phyloP scores from a whole-genome alignment of 2,113 vertebrate species.

The Ifrita kowaldi region DNA sequence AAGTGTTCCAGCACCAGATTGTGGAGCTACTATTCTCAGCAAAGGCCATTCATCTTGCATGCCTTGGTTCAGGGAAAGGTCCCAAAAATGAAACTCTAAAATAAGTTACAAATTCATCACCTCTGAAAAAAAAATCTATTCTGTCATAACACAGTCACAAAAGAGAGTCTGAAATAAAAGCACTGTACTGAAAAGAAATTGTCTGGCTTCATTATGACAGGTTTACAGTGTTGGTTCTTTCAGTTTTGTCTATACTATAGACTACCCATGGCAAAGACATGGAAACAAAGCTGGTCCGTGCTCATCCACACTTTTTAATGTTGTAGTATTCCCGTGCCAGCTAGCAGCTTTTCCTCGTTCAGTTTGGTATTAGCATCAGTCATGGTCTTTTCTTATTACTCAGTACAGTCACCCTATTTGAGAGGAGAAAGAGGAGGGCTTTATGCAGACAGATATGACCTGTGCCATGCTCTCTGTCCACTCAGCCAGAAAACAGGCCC shows the following conservation, averaged over 20 bases:
- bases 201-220: neutral
- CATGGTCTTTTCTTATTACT: neutral
- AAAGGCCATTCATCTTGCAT: conserved; percentile 24
- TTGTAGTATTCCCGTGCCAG: neutral
- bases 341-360: neutral
- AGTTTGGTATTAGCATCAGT: neutral
- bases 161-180: neutral
- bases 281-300: neutral
- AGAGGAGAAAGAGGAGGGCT: neutral
- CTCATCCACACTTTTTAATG: neutral
- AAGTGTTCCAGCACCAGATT: conserved; percentile 40
- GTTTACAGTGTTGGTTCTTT: neutral
- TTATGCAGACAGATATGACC: neutral
- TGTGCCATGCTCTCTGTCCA: neutral
- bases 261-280: neutral
- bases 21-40: neutral
- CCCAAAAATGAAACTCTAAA: conserved; percentile 5
- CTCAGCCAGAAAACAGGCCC: neutral
- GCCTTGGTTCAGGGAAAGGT: neutral
- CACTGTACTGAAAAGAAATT: neutral
- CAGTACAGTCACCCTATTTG: neutral
- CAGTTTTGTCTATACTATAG: neutral
- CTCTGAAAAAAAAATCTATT: neutral
- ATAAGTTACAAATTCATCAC: conserved; percentile 19
- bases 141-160: neutral